Evolutionary conservation across 1,140 invertebrate species (phyloP), one percentile per base, ranked within the genome.

Genomic region (Eumaeus atala): DNA sequence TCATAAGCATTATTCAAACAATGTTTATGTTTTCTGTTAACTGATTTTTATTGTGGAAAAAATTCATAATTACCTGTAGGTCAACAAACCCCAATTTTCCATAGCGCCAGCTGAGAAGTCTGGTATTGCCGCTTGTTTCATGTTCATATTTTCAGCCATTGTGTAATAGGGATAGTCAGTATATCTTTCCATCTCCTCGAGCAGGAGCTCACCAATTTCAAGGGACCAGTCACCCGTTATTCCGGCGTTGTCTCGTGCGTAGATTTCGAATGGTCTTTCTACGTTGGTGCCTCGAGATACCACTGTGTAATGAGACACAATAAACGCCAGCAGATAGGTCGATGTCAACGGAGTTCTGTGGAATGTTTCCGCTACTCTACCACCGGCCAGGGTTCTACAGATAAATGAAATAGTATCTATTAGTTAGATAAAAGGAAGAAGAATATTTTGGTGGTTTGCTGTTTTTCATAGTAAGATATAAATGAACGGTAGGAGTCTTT

Each of bases 291-390:
- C 66, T 0, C 37, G 42, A 14, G 72, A 61, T n/a, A 74, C 67
- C 5, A 37, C 67, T 0, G 59, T 48, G 35, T 96, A 96, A 61
- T 97, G 93, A 7, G 93, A 94, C 0, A 97, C 90, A 3, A 95
- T 90, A 70, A 97, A 95, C 0, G 95, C 95, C 5, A 97, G 82
- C 2, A 97, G 76, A 62, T 97, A 98, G 0, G 95, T 95, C 0
- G 95, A 95, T 92, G 97, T 98, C 0, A 83, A 77, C 0, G 94
- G 91, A 1, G 92, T 93, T 2, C 74, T 84, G 58, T 67, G 58
- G 57, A 84, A 87, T 3, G 72, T 74, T 61, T 87, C 84, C 3
- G 74, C 57, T 2, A 76, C 47, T 56, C 72, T 64, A 12, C 70
- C 72, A 54, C 57, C 64, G 0, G 21, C 1, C 11, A 66, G 44